Percentiles rank a stretch among this genome's conserved stretches.
Evolutionary conservation across 2,888 invertebrate species (phyloP).

Genomic region (Melanargia galathea): DNA sequence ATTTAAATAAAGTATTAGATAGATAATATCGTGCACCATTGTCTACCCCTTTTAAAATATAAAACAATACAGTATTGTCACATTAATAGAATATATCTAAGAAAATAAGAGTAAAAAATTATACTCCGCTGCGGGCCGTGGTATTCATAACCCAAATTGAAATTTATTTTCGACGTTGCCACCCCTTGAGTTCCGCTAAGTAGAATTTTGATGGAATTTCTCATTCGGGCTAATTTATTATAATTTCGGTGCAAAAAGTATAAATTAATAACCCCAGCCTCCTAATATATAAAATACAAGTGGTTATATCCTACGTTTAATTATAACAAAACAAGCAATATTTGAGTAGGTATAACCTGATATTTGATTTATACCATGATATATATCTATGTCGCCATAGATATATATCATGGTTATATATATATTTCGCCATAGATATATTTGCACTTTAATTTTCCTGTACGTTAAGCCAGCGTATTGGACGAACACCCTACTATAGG

Average conservation of each 20-base stretch:
- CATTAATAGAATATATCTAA: background rate
- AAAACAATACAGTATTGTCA: background rate
- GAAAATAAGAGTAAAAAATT: conserved; percentile 27
- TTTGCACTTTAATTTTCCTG: no score
- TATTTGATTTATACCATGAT: no score
- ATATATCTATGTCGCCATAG: no score
- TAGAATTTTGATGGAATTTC: conserved; percentile 76
- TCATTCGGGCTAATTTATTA: conserved; percentile 63
- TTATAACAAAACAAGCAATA: background rate
- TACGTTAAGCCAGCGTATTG: no score
- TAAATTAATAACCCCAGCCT: conserved; percentile 32
- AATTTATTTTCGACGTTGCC: conserved; percentile 72
- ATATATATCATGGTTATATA: no score
- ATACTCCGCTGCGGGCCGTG: conserved; percentile 34
- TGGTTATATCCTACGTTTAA: background rate
- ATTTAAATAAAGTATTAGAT: no score
- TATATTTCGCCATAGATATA: no score
- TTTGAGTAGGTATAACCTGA: background rate
- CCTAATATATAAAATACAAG: conserved; percentile 22
- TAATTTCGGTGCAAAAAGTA: conserved; percentile 42
- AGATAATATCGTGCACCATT: no score
- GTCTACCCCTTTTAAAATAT: no score
- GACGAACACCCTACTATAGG: no score
- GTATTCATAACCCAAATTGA: conserved; percentile 66
- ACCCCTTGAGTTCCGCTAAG: conserved; percentile 75